Evolutionary conservation across 2,888 invertebrate species (phyloP).

Genomic region (Epinotia nisella): DNA sequence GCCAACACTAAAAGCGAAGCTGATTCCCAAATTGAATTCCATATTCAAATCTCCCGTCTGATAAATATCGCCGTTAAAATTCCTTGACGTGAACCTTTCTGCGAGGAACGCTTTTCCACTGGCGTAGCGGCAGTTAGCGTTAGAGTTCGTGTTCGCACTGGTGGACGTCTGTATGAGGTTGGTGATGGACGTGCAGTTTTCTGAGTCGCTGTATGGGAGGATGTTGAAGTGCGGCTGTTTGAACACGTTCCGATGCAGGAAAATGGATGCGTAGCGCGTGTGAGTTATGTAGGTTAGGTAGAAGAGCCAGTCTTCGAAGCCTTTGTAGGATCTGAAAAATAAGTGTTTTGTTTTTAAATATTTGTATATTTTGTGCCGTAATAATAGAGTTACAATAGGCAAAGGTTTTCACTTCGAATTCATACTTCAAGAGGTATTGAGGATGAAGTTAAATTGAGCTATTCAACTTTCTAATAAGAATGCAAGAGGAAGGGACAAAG

Average conservation of each 20-base stretch:
- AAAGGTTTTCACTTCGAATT: not conserved
- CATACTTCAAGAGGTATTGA: not conserved
- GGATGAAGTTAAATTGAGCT: not conserved
- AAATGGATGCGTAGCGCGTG: conserved; percentile 91
- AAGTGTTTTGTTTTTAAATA: not conserved
- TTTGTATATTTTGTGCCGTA: not conserved
- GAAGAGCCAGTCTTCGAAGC: conserved; percentile 92
- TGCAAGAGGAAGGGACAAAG: not conserved
- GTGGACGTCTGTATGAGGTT: conserved; percentile 83
- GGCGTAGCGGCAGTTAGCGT: conserved; percentile 87
- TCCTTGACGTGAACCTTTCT: conserved; percentile 87
- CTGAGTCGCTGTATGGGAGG: conserved; percentile 78
- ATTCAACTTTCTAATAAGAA: not conserved
- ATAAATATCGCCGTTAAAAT: conserved; percentile 82
- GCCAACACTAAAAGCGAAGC: conserved; percentile 92
- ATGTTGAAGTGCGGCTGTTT: conserved; percentile 82
- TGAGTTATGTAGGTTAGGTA: conserved; percentile 92
- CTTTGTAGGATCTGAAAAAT: conserved; percentile 88
- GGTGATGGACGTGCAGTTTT: conserved; percentile 84
- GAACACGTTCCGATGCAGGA: conserved; percentile 90
- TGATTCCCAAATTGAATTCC: conserved; percentile 92
- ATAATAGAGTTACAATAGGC: too few relatives aligned
- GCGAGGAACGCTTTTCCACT: conserved; percentile 89
- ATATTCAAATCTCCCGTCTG: conserved; percentile 86
- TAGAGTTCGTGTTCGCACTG: conserved; percentile 77